Evolutionary conservation across 2,888 invertebrate species (phyloP).

Genomic region (Adela reaumurella): DNA sequence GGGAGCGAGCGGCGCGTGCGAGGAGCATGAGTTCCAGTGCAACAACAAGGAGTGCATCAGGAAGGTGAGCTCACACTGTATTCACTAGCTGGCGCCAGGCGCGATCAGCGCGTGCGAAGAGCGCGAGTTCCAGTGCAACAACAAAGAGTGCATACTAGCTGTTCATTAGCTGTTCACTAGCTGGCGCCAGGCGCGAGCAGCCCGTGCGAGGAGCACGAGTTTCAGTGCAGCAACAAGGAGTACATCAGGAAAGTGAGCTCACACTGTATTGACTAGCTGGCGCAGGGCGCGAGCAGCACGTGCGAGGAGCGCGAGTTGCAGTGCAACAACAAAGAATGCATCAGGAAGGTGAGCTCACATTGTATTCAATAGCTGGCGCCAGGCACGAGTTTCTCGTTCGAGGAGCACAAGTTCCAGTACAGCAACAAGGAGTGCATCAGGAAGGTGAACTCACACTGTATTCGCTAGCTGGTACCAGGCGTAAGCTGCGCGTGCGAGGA

Average conservation of each 20-base stretch:
- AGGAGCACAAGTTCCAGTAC: conserved; percentile 62
- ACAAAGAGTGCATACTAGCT: conserved; percentile 68
- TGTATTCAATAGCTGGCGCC: too few relatives aligned
- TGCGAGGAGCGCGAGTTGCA: conserved; percentile 64
- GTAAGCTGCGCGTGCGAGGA: conserved; percentile 45
- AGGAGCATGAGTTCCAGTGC: conserved; percentile 62
- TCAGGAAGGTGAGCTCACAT: conserved; percentile 56
- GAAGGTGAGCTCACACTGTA: too few relatives aligned
- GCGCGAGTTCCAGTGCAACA: conserved; percentile 62
- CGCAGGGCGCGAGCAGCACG: conserved; percentile 20
- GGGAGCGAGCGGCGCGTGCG: conserved; percentile 40
- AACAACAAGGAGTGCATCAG: conserved; percentile 62
- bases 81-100: too few relatives aligned
- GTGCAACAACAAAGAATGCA: conserved; percentile 63
- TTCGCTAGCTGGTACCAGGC: too few relatives aligned
- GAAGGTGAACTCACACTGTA: too few relatives aligned
- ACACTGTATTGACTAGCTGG: too few relatives aligned
- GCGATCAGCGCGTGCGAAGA: conserved; percentile 45
- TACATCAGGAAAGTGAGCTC: conserved; percentile 63
- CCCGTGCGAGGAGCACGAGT: conserved; percentile 60
- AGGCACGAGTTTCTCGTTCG: conserved; percentile 40
- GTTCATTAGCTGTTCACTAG: too few relatives aligned
- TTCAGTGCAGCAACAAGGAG: conserved; percentile 59
- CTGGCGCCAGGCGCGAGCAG: conserved; percentile 20
- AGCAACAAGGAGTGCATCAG: conserved; percentile 62